Evolutionary conservation across 2,797 vertebrate species (phyloP).

Genomic region (Microcaecilia unicolor): DNA sequence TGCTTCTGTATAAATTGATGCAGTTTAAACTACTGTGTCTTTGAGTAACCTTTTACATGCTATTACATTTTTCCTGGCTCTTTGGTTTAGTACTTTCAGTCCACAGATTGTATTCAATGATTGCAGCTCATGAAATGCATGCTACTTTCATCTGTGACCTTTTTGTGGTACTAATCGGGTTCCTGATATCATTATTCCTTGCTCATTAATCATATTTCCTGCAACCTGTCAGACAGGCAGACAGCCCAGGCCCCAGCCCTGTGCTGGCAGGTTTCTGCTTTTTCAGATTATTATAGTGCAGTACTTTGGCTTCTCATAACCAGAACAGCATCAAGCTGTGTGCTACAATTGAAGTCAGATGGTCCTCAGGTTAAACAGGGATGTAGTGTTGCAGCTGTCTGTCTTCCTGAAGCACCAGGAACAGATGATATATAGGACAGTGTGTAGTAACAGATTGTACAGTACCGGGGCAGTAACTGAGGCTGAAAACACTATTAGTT

Average conservation of each 20-base stretch:
- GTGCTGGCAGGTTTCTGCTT: slow-evolving; percentile 65
- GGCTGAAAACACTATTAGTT: slow-evolving; percentile 54
- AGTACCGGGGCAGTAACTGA: slow-evolving; percentile 44
- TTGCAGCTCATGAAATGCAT: slow-evolving; percentile 59
- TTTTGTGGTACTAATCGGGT: slow-evolving; percentile 87
- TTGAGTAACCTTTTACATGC: slow-evolving; percentile 25
- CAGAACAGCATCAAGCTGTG: slow-evolving; percentile 67
- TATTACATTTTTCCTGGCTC: slow-evolving; percentile 31
- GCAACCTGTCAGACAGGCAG: slow-evolving; percentile 66
- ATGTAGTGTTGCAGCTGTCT: slow-evolving; percentile 66
- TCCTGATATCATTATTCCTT: slow-evolving; percentile 85
- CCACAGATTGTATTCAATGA: slow-evolving; percentile 45
- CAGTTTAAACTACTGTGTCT: neutral
- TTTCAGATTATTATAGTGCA: slow-evolving; percentile 61
- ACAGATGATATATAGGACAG: slow-evolving; percentile 63
- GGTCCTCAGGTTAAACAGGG: slow-evolving; percentile 64
- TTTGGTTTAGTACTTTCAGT: slow-evolving; percentile 43
- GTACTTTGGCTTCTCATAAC: slow-evolving; percentile 57
- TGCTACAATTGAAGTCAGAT: slow-evolving; percentile 75
- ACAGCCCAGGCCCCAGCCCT: slow-evolving; percentile 52
- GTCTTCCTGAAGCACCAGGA: slow-evolving; percentile 52
- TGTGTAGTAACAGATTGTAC: slow-evolving; percentile 58
- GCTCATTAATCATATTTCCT: slow-evolving; percentile 93
- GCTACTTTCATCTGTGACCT: slow-evolving; percentile 84
- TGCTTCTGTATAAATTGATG: slow-evolving; percentile 5